A percentile compares a stretch with the other conserved stretches of the same genome.
Evolutionary conservation across 2,888 invertebrate genomes (phyloP).

Genomic region (Malthinus seriepunctatus): DNA sequence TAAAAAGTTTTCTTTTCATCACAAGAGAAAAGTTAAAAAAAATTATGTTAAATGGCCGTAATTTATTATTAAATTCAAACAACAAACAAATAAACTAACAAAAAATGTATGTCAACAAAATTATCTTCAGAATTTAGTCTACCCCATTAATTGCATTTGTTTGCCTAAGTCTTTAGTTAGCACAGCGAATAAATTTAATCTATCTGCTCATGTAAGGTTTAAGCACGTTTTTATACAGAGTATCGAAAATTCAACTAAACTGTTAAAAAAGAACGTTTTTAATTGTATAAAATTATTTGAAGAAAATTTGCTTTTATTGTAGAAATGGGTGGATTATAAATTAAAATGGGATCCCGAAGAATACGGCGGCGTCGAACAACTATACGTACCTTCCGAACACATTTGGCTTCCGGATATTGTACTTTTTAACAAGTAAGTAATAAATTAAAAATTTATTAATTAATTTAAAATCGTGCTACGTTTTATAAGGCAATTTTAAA

Average conservation of each 20-base stretch:
- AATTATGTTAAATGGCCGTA: neutral
- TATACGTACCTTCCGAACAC: conserved; percentile 93
- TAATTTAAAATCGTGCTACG: too few relatives aligned
- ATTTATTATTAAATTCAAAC: neutral
- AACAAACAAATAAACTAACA: conserved; percentile 1
- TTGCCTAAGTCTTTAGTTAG: conserved; percentile 5
- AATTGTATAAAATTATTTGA: neutral
- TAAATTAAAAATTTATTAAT: too few relatives aligned
- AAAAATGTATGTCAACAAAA: conserved; percentile 3
- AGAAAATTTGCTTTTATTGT: conserved; percentile 29
- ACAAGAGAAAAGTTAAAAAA: too few relatives aligned
- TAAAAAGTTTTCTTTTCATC: too few relatives aligned
- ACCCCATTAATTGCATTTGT: conserved; percentile 7
- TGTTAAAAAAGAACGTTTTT: too few relatives aligned
- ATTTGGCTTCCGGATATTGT: conserved; percentile 97
- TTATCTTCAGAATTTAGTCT: conserved; percentile 5
- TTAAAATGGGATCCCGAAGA: conserved; percentile 87
- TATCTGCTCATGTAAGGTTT: conserved; percentile 4
- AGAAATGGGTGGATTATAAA: conserved; percentile 94
- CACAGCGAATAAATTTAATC: conserved; percentile 5
- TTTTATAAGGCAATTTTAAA: too few relatives aligned
- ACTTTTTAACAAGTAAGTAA: conserved; percentile 82
- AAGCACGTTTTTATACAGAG: conserved; percentile 4
- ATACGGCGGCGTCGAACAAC: conserved; percentile 88
- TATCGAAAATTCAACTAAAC: neutral